These are phyloP conservation scores for Pseudochirops cupreus DNA, from an alignment of 2,797 vertebrate genomes.

Conservation along the genomic window DNA sequence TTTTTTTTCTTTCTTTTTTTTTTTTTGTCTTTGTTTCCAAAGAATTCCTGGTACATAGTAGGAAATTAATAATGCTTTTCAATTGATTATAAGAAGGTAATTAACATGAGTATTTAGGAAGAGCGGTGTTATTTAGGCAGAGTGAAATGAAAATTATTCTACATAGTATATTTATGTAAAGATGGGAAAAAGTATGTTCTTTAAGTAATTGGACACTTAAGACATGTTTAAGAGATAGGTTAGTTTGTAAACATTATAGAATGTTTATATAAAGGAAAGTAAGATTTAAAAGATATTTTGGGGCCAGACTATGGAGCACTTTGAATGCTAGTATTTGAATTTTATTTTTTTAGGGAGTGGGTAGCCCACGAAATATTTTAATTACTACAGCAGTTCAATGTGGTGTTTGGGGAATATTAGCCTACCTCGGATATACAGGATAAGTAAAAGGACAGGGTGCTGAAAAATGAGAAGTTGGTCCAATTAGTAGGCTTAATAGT, in stretches of 20 bases:
- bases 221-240: background rate
- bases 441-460: background rate
- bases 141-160: background rate
- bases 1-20: background rate
- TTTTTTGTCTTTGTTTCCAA: background rate
- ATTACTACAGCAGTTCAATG: background rate
- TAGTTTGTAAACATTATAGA: background rate
- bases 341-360: background rate
- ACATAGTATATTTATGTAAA: background rate
- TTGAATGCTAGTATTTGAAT: background rate
- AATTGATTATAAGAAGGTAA: background rate
- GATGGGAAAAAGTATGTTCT: background rate
- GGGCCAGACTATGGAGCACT: background rate
- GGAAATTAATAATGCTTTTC: background rate
- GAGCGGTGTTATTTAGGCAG: background rate
- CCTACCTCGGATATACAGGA: background rate
- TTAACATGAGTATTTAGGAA: background rate
- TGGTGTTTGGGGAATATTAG: background rate
- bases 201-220: background rate
- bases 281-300: background rate
- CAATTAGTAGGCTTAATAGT: background rate
- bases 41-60: background rate
- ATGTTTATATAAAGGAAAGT: background rate
- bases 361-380: background rate
- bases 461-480: background rate